Evolutionary conservation across 2,797 vertebrate species (phyloP).

Genomic region (Cebuella pygmaea): DNA sequence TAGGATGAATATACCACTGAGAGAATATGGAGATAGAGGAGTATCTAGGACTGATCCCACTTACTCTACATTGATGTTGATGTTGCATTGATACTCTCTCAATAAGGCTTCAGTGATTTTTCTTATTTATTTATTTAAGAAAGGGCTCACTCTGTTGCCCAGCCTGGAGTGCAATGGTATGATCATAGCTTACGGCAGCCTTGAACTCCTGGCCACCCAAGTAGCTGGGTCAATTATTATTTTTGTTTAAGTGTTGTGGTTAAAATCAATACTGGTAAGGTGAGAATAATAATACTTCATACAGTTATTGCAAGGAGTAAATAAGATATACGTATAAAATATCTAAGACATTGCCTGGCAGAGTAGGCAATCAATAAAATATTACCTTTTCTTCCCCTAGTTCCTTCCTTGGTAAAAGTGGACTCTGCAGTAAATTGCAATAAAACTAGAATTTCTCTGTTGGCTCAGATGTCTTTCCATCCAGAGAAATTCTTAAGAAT

Average conservation of each 20-base stretch:
- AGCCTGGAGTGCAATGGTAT: not conserved
- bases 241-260: not conserved
- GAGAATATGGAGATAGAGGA: not conserved
- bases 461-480: not conserved
- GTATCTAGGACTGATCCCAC: not conserved
- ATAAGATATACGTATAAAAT: not conserved
- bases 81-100: not conserved
- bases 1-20: not conserved
- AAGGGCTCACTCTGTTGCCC: not conserved
- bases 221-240: not conserved
- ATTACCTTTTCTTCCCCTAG: not conserved
- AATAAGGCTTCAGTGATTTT: not conserved
- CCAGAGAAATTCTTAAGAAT: not conserved
- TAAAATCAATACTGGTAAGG: not conserved
- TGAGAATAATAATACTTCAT: not conserved
- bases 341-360: not conserved
- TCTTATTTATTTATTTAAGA: not conserved
- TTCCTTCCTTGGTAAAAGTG: slow-evolving; percentile 8
- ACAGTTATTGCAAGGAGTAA: not conserved
- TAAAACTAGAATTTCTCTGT: not conserved
- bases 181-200: not conserved
- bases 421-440: not conserved
- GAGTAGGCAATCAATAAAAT: not conserved
- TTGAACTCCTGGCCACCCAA: not conserved
- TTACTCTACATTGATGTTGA: no score